Evolutionary conservation across 2,888 invertebrate species (phyloP).

Genomic region (Lagria hirta): DNA sequence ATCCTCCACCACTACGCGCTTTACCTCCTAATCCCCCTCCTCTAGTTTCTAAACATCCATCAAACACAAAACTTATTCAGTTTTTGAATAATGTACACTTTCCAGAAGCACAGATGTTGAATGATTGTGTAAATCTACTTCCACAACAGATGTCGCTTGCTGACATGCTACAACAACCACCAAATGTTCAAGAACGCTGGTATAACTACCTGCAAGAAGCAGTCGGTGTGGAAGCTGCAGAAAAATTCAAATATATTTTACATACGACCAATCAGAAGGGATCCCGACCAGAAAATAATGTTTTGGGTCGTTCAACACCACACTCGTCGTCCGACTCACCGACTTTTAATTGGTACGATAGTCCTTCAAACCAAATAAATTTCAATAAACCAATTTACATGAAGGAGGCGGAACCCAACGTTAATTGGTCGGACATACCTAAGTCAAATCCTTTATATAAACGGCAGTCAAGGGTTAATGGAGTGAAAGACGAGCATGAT

Average conservation of each 20-base stretch:
- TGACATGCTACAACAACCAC: constrained; percentile 60
- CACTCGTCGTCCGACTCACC: constrained; percentile 40
- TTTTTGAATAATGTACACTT: constrained; percentile 63
- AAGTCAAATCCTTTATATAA: constrained; percentile 57
- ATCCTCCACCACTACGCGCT: constrained; percentile 2
- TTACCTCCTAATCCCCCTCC: constrained; percentile 26
- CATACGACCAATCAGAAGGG: constrained; percentile 43
- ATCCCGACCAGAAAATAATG: constrained; percentile 35
- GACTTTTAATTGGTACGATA: constrained; percentile 48
- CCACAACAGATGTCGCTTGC: constrained; percentile 61
- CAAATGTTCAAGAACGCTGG: constrained; percentile 53
- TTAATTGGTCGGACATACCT: constrained; percentile 15
- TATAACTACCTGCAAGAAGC: constrained; percentile 59
- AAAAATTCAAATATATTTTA: constrained; percentile 56
- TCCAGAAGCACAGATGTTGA: constrained; percentile 50
- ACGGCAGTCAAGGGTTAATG: constrained; percentile 29
- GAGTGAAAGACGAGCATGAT: constrained; percentile 34
- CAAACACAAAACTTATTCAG: constrained; percentile 56
- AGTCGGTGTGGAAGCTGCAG: constrained; percentile 60
- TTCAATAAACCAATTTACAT: constrained; percentile 50
- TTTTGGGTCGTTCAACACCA: constrained; percentile 37
- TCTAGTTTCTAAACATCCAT: constrained; percentile 27
- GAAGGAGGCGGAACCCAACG: constrained; percentile 35
- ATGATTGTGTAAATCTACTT: constrained; percentile 53
- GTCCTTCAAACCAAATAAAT: constrained; percentile 48